Evolutionary conservation across 2,113 vertebrate genomes (phyloP).

Genomic region (Pelusios castaneus): DNA sequence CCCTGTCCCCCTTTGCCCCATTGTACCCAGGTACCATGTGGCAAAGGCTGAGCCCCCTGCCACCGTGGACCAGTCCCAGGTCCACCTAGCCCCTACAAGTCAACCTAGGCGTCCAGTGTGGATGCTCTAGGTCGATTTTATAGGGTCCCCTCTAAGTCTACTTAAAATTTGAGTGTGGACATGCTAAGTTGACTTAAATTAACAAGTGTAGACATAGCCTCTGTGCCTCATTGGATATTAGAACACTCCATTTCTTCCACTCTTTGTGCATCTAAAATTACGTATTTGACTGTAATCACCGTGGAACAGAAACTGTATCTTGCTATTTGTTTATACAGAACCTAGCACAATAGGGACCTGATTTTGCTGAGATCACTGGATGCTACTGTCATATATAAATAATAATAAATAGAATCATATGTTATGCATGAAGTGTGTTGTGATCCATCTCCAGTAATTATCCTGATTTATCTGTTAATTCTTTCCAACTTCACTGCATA

Average conservation of each 20-base stretch:
- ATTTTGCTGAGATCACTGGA: not conserved
- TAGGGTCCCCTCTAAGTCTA: no score
- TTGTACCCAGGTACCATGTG: no score
- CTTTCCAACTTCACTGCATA: slow-evolving; percentile 36
- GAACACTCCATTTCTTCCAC: not conserved
- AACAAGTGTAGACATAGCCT: no score
- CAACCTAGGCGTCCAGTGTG: no score
- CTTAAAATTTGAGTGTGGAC: no score
- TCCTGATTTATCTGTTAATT: slow-evolving; percentile 33
- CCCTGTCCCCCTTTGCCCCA: no score
- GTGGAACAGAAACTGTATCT: not conserved
- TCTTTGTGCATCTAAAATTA: not conserved
- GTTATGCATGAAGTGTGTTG: not conserved
- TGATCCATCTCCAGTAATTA: not conserved
- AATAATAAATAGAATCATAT: not conserved
- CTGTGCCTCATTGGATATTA: not conserved
- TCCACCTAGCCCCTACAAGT: no score
- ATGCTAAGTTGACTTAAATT: no score
- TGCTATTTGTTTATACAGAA: not conserved
- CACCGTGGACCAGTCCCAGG: no score
- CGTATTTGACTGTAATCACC: not conserved
- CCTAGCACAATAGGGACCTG: not conserved
- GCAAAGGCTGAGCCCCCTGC: no score
- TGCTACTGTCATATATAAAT: not conserved
- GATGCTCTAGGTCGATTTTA: no score